Evolutionary conservation across 2,113 vertebrate genomes (phyloP).

Genomic region (Ammodytes marinus): DNA sequence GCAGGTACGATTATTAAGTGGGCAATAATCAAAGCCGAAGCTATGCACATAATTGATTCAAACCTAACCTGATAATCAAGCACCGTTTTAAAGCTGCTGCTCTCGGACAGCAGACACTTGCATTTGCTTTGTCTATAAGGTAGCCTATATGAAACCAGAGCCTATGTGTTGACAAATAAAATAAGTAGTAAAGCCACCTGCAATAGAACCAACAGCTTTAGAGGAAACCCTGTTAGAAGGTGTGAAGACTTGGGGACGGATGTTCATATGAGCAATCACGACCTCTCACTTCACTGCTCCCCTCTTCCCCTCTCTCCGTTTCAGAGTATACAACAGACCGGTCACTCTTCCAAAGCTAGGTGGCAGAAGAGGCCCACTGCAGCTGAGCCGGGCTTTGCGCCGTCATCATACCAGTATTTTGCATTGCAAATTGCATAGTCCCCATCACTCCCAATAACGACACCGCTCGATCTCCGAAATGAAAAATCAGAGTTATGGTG

Average conservation of each 20-base stretch:
- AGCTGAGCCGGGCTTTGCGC: constrained; percentile 61
- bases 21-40: constrained; percentile 42
- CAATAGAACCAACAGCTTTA: not conserved
- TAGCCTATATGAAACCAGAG: not conserved
- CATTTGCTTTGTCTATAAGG: not conserved
- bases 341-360: constrained; percentile 78
- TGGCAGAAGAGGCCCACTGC: constrained; percentile 82
- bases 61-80: constrained; percentile 6
- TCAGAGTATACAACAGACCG: constrained; percentile 52
- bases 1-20: constrained; percentile 56
- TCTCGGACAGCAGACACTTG: constrained; percentile 11
- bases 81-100: constrained; percentile 7
- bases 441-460: constrained; percentile 69
- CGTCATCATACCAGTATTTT: constrained; percentile 74
- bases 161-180: not conserved
- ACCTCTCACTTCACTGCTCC: constrained; percentile 20
- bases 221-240: constrained; percentile 21
- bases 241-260: constrained; percentile 15
- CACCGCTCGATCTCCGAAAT: constrained; percentile 70
- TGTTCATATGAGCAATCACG: constrained; percentile 43
- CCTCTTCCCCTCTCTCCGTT: not conserved
- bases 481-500: constrained; percentile 73
- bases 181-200: not conserved
- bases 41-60: constrained; percentile 32
- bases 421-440: constrained; percentile 73